phyloP scores from a whole-genome alignment of 37 sponge, comb jelly and placozoan genomes.

The Agelas oroides region DNA sequence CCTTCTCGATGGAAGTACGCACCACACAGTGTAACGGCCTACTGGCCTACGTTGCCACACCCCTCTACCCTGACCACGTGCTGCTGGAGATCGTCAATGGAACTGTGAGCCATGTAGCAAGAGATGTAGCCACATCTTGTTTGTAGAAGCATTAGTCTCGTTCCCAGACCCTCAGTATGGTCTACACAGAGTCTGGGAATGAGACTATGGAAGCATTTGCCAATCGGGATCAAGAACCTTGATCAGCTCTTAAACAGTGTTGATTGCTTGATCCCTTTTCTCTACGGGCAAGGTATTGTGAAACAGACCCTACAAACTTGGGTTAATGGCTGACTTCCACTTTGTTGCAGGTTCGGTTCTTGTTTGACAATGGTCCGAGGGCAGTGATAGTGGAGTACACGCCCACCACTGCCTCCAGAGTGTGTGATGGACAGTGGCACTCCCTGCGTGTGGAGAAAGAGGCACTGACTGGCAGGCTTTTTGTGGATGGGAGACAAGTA shows the following conservation, averaged over 20 bases:
- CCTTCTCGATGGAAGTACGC: slow-evolving; percentile 45
- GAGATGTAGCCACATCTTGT: neutral
- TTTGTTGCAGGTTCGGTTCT: neutral
- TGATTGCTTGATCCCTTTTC: too few species aligned
- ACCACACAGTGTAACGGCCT: slow-evolving; percentile 56
- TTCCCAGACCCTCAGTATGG: too few species aligned
- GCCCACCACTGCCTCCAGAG: neutral
- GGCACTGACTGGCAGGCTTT: slow-evolving; percentile 24
- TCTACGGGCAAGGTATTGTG: too few species aligned
- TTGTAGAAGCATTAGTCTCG: neutral
- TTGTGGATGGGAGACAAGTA: slow-evolving; percentile 21
- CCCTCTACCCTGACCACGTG: slow-evolving; percentile 28
- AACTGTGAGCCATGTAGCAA: slow-evolving; percentile 28
- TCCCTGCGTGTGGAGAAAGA: slow-evolving; percentile 29
- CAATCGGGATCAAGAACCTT: too few species aligned
- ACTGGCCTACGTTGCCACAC: slow-evolving; percentile 52
- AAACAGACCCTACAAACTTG: neutral
- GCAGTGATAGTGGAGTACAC: slow-evolving; percentile 38
- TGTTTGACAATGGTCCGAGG: slow-evolving; percentile 64
- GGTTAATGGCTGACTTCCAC: slow-evolving; percentile 26
- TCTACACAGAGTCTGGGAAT: too few species aligned
- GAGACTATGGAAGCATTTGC: too few species aligned
- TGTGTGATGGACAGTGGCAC: slow-evolving; percentile 70
- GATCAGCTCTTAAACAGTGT: too few species aligned
- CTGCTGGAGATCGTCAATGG: slow-evolving; percentile 50